Evolutionary conservation across 2,797 vertebrate species (phyloP).

Genomic region (Acanthornis magna): DNA sequence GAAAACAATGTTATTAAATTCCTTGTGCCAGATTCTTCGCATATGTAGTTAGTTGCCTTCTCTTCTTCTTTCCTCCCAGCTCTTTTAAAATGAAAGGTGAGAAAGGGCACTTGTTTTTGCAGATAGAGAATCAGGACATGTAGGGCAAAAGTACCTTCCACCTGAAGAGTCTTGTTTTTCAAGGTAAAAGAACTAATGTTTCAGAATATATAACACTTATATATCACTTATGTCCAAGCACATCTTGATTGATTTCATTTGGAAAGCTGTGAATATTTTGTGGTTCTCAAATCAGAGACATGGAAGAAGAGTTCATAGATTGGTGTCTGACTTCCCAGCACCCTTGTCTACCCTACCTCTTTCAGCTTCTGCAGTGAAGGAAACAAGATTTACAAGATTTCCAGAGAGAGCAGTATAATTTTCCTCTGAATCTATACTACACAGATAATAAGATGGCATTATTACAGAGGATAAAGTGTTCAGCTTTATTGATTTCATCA

Average conservation of each 20-base stretch:
- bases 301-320: not conserved
- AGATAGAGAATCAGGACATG: not conserved
- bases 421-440: not conserved
- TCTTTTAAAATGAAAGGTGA: not conserved
- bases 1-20: not conserved
- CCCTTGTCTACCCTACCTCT: not conserved
- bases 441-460: not conserved
- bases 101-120: not conserved
- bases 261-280: not conserved
- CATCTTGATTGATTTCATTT: not conserved
- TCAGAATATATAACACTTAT: not conserved
- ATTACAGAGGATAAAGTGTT: not conserved
- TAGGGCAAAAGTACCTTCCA: not conserved
- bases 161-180: not conserved
- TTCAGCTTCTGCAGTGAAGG: not conserved
- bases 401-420: not conserved
- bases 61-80: not conserved
- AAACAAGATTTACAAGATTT: not conserved
- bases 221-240: not conserved
- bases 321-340: not conserved
- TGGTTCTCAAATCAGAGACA: not conserved
- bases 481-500: not conserved
- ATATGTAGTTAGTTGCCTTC: not conserved
- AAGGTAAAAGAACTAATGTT: not conserved
- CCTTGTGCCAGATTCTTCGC: not conserved